phyloP scores from a whole-genome alignment of 2,888 invertebrate species.

The Furcula furcula region DNA sequence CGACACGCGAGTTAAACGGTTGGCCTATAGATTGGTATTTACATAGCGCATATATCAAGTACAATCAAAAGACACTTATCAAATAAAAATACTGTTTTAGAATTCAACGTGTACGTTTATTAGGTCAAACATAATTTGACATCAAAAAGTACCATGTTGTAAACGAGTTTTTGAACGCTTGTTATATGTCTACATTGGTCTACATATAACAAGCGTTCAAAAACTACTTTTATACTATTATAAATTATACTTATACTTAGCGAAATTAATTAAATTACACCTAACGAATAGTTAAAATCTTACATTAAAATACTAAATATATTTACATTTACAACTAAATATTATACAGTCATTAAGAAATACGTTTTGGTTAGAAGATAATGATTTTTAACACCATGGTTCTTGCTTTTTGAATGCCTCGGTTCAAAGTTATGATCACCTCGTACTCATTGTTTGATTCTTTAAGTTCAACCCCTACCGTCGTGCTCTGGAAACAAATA shows the following conservation, averaged over 20 bases:
- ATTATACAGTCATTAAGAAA: too few relatives aligned
- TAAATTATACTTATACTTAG: constrained; percentile 1
- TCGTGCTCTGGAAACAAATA: neutral
- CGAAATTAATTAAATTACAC: neutral
- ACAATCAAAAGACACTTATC: too few relatives aligned
- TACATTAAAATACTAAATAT: constrained; percentile 1
- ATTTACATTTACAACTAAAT: neutral
- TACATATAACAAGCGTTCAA: too few relatives aligned
- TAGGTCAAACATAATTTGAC: neutral
- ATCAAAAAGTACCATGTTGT: neutral
- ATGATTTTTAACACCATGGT: neutral
- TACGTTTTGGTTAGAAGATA: too few relatives aligned
- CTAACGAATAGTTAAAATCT: constrained; percentile 4
- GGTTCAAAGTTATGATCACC: neutral
- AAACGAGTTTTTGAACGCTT: neutral
- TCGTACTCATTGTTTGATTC: neutral
- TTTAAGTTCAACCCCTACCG: neutral
- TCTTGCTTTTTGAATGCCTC: neutral
- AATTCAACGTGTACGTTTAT: constrained; percentile 1
- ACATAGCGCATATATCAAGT: too few relatives aligned
- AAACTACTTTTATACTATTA: too few relatives aligned
- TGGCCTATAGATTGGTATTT: too few relatives aligned
- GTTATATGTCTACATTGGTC: too few relatives aligned
- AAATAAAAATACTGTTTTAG: too few relatives aligned
- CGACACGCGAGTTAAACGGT: too few relatives aligned